Percentiles rank a stretch among this genome's conserved stretches.
These are phyloP conservation scores for Cairina moschata DNA, from an alignment of 2,113 vertebrate species.

Conservation along the genomic window DNA sequence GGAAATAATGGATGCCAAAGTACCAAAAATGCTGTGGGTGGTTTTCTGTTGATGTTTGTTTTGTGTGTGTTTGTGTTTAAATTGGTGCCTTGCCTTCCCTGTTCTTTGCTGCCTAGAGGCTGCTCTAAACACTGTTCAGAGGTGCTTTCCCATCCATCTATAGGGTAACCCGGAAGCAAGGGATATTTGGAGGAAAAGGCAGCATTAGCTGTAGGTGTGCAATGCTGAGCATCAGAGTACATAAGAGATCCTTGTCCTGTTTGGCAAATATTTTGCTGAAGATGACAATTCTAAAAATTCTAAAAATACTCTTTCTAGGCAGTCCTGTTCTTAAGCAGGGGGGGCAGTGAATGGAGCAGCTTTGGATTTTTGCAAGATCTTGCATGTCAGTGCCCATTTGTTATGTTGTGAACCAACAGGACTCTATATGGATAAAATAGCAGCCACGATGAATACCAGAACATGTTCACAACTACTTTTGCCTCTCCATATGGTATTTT, in stretches of 20 bases:
- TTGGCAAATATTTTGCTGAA: background rate
- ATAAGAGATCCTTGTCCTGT: background rate
- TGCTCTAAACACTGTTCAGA: background rate
- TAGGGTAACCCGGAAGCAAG: background rate
- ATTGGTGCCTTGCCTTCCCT: too few species aligned
- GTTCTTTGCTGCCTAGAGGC: background rate
- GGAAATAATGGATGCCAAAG: background rate
- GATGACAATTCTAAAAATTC: too few species aligned
- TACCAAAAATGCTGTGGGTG: background rate
- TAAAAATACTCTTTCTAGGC: too few species aligned
- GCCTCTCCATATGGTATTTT: background rate
- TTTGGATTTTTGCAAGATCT: background rate
- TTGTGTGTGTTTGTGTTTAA: too few species aligned
- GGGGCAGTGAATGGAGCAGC: background rate
- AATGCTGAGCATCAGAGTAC: background rate
- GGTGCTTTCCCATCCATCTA: background rate
- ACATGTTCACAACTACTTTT: background rate
- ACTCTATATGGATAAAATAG: background rate
- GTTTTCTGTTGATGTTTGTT: background rate
- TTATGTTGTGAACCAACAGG: background rate
- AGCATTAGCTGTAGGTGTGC: background rate
- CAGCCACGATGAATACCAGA: background rate
- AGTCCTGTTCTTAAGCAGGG: background rate
- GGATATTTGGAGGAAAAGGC: background rate
- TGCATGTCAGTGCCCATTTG: background rate